Percentiles rank a stretch among this genome's conserved stretches.
phyloP scores from a whole-genome alignment of 2,797 vertebrate species.

The Loriculus beryllinus region DNA sequence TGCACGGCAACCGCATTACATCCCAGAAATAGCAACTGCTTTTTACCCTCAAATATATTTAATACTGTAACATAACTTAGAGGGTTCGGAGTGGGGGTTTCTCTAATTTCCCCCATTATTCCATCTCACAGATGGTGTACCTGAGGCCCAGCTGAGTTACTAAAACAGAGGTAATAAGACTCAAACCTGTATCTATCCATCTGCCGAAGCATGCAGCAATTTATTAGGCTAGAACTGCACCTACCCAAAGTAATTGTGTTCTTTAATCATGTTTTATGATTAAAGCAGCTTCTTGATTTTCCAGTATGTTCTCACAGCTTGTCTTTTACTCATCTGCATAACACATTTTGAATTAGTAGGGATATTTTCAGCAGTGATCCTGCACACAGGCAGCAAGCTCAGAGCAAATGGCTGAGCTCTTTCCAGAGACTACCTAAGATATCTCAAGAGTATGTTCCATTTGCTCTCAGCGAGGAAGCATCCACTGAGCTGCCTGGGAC shows the following conservation, averaged over 20 bases:
- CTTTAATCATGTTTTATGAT: neutral
- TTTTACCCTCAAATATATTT: neutral
- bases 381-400: constrained; percentile 54
- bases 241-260: neutral
- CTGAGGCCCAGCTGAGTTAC: neutral
- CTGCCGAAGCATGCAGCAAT: neutral
- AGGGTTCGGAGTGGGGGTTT: neutral
- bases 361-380: constrained; percentile 69
- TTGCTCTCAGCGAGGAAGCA: constrained; percentile 49
- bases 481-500: constrained; percentile 64
- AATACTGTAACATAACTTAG: neutral
- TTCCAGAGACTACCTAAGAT: constrained; percentile 54
- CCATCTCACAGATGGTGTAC: neutral
- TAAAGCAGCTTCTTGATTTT: neutral
- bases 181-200: neutral
- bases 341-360: constrained; percentile 50
- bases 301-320: neutral
- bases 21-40: neutral
- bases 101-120: neutral
- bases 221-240: neutral
- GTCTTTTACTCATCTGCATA: neutral
- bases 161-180: neutral
- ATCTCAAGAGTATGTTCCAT: constrained; percentile 42
- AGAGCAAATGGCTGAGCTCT: constrained; percentile 62
- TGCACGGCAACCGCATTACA: neutral